Percentiles rank a stretch among this genome's conserved stretches.
Evolutionary conservation across 2,797 vertebrate genomes (phyloP).

Genomic region (Sebastes oblongus): DNA sequence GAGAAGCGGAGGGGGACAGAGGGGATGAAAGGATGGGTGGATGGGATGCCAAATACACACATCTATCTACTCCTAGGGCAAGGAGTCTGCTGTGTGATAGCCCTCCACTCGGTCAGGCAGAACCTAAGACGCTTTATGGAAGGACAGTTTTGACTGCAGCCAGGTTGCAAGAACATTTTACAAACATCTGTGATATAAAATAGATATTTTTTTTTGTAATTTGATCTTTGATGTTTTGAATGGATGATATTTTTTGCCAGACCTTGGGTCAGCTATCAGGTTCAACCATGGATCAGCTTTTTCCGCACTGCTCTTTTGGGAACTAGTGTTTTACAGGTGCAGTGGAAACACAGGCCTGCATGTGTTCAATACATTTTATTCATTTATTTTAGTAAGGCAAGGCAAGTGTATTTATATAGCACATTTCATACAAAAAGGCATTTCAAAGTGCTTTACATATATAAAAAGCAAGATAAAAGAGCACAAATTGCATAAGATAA

Average conservation of each 20-base stretch:
- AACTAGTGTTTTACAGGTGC: not conserved
- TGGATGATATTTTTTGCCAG: not conserved
- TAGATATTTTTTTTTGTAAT: not conserved
- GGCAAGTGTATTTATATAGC: too few relatives aligned
- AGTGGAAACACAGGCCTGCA: not conserved
- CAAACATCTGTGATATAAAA: not conserved
- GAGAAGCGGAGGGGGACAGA: not conserved
- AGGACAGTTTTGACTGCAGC: not conserved
- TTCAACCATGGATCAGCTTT: not conserved
- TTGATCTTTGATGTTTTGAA: not conserved
- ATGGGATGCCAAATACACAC: constrained; percentile 59
- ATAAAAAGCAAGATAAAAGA: too few relatives aligned
- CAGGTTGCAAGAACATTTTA: not conserved
- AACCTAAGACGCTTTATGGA: constrained; percentile 18
- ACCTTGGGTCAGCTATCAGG: too few relatives aligned
- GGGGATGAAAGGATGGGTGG: constrained; percentile 65
- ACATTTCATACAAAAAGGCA: too few relatives aligned
- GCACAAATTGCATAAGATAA: too few relatives aligned
- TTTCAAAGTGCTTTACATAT: too few relatives aligned
- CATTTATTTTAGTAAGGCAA: fast-evolving
- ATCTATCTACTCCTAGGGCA: constrained; percentile 60
- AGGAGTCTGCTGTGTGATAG: constrained; percentile 47
- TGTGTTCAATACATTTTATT: not conserved
- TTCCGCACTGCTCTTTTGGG: not conserved
- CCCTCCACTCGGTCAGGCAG: constrained; percentile 29